Percentiles rank a stretch among this genome's conserved stretches.
phyloP scores from a whole-genome alignment of 2,113 vertebrate species.

The Baryphthengus martii region DNA sequence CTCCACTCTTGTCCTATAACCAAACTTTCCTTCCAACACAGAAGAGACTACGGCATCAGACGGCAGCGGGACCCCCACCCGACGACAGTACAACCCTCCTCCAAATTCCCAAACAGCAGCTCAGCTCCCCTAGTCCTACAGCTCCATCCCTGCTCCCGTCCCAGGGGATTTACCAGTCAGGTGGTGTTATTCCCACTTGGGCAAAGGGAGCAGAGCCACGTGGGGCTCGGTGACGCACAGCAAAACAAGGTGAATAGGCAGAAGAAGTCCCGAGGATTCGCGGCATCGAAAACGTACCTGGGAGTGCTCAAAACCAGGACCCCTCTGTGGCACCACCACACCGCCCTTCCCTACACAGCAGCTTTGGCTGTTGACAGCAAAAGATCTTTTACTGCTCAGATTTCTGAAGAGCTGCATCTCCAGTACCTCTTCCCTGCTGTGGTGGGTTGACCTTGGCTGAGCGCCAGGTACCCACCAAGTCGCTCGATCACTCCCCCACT shows the following conservation, averaged over 20 bases:
- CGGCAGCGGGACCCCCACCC: not conserved
- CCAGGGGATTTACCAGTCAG: not conserved
- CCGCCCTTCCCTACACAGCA: not conserved
- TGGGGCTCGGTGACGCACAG: not conserved
- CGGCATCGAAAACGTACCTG: accelerated
- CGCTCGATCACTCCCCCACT: no score
- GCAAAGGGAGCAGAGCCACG: not conserved
- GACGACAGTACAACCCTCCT: accelerated
- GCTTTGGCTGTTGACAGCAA: not conserved
- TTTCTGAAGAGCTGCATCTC: not conserved
- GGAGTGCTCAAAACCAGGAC: not conserved
- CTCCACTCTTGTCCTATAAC: not conserved
- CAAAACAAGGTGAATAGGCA: accelerated
- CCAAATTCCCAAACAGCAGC: not conserved
- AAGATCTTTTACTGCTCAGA: not conserved
- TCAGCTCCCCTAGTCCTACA: not conserved
- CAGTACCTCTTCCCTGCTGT: not conserved
- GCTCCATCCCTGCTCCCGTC: not conserved
- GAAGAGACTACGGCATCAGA: not conserved
- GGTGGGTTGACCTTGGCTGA: no score
- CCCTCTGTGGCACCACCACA: accelerated
- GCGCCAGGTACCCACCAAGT: no score
- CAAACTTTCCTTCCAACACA: not conserved
- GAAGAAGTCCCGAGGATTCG: accelerated
- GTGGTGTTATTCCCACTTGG: not conserved